These are phyloP conservation scores for Himalopsyche kuldschensis DNA, from an alignment of 2,888 invertebrate genomes.

Conservation along the genomic window DNA sequence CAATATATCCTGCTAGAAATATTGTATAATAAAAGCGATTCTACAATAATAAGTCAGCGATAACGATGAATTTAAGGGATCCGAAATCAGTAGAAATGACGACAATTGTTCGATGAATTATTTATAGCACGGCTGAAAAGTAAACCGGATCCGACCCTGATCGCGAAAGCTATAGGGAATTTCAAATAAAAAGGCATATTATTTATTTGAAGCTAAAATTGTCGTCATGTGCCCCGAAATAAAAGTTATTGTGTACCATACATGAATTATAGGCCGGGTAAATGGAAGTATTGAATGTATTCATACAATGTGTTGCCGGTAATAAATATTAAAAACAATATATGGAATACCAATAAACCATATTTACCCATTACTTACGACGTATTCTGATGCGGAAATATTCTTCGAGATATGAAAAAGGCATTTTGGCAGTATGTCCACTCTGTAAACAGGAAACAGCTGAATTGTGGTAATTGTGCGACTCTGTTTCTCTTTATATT, in stretches of 20 bases:
- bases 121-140: too few relatives aligned
- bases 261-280: neutral
- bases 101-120: too few relatives aligned
- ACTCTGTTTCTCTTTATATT: too few relatives aligned
- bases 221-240: neutral
- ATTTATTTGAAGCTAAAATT: neutral
- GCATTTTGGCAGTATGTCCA: neutral
- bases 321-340: neutral
- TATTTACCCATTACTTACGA: neutral
- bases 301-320: neutral
- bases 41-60: too few relatives aligned
- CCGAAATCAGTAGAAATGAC: too few relatives aligned
- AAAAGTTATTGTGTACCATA: neutral
- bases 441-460: neutral
- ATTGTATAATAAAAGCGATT: too few relatives aligned
- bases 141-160: neutral
- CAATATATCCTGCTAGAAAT: too few relatives aligned
- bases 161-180: neutral
- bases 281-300: neutral
- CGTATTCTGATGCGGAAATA: too few relatives aligned
- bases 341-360: neutral
- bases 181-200: neutral
- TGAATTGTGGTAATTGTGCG: neutral
- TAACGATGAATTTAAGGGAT: too few relatives aligned
- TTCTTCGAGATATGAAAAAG: too few relatives aligned